phyloP scores from a whole-genome alignment of 2,888 invertebrate genomes.

The Mamestra brassicae region DNA sequence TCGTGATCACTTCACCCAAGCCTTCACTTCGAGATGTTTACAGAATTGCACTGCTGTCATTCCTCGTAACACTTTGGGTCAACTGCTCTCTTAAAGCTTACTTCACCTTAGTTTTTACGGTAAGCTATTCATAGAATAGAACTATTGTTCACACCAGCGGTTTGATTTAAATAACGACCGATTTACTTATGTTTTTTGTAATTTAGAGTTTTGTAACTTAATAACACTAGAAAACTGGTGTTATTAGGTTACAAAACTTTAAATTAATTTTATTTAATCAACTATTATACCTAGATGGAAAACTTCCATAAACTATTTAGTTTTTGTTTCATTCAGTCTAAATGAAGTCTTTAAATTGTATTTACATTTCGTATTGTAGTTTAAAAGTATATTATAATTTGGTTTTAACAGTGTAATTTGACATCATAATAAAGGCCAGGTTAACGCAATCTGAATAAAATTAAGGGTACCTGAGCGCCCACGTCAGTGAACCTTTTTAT shows the following conservation, averaged over 20 bases:
- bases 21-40: too few species aligned
- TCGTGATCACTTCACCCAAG: too few species aligned
- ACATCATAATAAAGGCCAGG: neutral
- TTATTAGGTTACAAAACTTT: neutral
- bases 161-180: neutral
- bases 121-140: too few species aligned
- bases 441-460: too few species aligned
- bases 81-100: too few species aligned
- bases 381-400: neutral
- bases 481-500: neutral
- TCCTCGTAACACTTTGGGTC: too few species aligned
- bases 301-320: neutral
- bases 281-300: neutral
- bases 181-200: neutral
- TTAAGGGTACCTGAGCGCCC: neutral
- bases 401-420: neutral
- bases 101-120: too few species aligned
- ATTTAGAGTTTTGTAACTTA: too few species aligned
- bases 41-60: too few species aligned
- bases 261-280: neutral
- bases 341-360: slow-evolving; percentile 6
- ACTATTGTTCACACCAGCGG: neutral
- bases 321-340: slow-evolving; percentile 26
- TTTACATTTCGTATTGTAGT: slow-evolving; percentile 30
- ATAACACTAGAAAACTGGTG: too few species aligned